phyloP scores from a whole-genome alignment of 2,113 vertebrate species.

The Ranitomeya variabilis region DNA sequence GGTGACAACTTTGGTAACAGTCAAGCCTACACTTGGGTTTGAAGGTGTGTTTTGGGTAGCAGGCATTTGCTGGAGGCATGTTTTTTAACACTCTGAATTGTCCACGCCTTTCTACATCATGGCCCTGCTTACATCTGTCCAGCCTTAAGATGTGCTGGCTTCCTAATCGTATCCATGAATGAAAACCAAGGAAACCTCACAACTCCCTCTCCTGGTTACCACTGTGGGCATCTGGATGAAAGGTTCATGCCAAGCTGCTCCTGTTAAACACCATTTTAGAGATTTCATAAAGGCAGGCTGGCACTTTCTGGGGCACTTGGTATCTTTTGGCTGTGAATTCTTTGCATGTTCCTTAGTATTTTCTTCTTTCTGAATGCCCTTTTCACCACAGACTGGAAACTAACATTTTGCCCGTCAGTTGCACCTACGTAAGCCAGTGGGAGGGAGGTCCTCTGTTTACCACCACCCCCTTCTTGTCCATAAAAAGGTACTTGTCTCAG shows the following conservation, averaged over 20 bases:
- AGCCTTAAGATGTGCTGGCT: constrained; percentile 53
- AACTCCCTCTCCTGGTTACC: constrained; percentile 52
- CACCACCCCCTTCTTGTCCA: constrained; percentile 28
- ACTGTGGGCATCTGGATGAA: constrained; percentile 20
- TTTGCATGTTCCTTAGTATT: constrained; percentile 54
- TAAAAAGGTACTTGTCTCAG: constrained; percentile 34
- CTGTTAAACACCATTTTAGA: constrained; percentile 17
- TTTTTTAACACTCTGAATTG: not conserved
- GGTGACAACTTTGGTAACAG: constrained; percentile 21
- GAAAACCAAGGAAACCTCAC: constrained; percentile 57
- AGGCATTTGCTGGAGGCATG: constrained; percentile 38
- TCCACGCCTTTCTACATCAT: constrained; percentile 25
- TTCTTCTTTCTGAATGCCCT: constrained; percentile 19
- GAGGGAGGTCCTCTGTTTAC: constrained; percentile 16
- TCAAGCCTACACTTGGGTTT: constrained; percentile 24
- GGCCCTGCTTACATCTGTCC: constrained; percentile 47
- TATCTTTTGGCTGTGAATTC: constrained; percentile 53
- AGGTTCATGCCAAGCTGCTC: constrained; percentile 40
- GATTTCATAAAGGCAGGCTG: constrained; percentile 30
- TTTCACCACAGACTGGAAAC: constrained; percentile 43
- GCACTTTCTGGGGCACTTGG: constrained; percentile 45
- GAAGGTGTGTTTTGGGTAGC: constrained; percentile 28
- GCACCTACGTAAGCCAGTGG: constrained; percentile 62
- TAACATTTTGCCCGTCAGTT: constrained; percentile 53
- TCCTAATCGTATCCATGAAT: constrained; percentile 47